Evolutionary conservation across 2,797 vertebrate genomes (phyloP).

Genomic region (Hafferia zeledoni): DNA sequence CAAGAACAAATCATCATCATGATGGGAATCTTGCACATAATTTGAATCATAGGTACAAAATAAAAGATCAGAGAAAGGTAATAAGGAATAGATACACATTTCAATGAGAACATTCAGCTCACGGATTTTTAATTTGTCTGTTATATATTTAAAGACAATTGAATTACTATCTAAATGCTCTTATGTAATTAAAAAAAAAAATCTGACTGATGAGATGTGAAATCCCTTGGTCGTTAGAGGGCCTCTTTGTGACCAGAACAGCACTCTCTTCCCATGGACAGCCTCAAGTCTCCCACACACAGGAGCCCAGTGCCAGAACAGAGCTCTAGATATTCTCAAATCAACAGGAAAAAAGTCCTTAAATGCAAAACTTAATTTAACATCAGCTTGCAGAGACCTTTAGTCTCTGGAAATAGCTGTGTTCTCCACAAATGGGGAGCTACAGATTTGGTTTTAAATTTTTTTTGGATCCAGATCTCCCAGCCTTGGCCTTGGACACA

Average conservation of each 20-base stretch:
- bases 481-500: not conserved
- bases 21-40: not conserved
- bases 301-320: not conserved
- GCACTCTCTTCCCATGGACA: accelerated
- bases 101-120: not conserved
- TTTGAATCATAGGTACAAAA: not conserved
- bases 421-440: not conserved
- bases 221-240: not conserved
- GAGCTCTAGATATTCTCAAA: not conserved
- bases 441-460: not conserved
- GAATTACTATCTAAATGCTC: not conserved
- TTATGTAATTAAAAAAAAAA: not conserved
- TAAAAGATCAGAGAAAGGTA: not conserved
- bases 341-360: not conserved
- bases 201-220: not conserved
- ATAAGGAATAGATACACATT: not conserved
- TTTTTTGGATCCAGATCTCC: not conserved
- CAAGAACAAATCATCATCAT: accelerated
- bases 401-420: not conserved
- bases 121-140: not conserved
- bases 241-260: not conserved
- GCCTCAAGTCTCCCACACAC: not conserved
- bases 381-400: not conserved
- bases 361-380: not conserved
- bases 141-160: not conserved